phyloP scores from a whole-genome alignment of 2,888 invertebrate species.

The Caenorhabditis sp. region DNA sequence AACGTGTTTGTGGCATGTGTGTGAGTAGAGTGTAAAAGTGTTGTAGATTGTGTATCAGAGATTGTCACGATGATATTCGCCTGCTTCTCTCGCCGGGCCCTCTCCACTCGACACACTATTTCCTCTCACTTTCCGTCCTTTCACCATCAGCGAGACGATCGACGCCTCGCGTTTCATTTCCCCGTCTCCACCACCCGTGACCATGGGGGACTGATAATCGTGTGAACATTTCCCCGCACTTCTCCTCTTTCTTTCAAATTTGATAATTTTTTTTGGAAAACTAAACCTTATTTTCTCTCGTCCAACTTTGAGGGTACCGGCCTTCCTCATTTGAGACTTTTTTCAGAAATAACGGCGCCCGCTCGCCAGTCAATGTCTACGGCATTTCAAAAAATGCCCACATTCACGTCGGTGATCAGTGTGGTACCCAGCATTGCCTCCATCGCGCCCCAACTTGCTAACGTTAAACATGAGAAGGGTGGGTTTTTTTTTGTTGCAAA shows the following conservation, averaged over 20 bases:
- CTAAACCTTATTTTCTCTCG: not conserved
- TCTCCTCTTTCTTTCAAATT: too few species aligned
- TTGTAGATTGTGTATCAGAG: slow-evolving; percentile 18
- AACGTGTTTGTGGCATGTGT: slow-evolving; percentile 39
- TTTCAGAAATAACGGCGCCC: slow-evolving; percentile 46
- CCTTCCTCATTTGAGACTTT: not conserved
- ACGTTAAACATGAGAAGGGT: slow-evolving; percentile 51
- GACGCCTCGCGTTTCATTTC: not conserved
- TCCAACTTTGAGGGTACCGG: not conserved
- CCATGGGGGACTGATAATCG: slow-evolving; percentile 29
- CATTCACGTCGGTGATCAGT: slow-evolving; percentile 58
- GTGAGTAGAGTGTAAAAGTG: not conserved
- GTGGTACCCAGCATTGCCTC: slow-evolving; percentile 53
- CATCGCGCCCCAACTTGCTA: slow-evolving; percentile 29
- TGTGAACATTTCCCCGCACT: slow-evolving; percentile 31
- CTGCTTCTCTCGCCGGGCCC: not conserved
- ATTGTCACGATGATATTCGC: slow-evolving; percentile 43
- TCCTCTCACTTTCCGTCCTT: slow-evolving; percentile 13
- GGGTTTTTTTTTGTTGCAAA: too few species aligned
- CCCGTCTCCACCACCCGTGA: slow-evolving; percentile 17
- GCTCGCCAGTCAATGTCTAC: slow-evolving; percentile 57
- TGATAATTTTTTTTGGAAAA: slow-evolving; percentile 7
- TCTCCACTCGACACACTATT: not conserved
- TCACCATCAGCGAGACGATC: not conserved
- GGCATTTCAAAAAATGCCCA: slow-evolving; percentile 55